Evolutionary conservation across 2,113 vertebrate genomes (phyloP).

Genomic region (Aplodontia rufa): DNA sequence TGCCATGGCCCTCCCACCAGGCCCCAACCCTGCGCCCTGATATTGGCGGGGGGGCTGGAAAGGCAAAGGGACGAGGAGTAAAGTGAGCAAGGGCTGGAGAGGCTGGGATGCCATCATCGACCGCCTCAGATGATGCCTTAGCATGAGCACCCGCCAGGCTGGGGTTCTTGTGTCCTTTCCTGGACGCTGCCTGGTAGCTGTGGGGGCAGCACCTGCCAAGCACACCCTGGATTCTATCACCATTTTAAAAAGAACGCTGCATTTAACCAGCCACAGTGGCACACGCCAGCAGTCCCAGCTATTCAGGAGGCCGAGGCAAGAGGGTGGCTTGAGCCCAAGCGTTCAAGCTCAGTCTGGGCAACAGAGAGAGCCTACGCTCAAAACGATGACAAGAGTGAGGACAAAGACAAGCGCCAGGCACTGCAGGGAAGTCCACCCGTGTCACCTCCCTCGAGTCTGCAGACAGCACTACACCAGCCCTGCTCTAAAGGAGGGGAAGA

Average conservation of each 20-base stretch:
- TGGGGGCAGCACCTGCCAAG: not conserved
- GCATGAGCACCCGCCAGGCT: not conserved
- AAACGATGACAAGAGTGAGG: not conserved
- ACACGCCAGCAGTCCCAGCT: not conserved
- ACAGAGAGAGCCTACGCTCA: not conserved
- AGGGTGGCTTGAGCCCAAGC: not conserved
- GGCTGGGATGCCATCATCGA: not conserved
- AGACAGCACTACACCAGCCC: accelerated
- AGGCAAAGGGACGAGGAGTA: accelerated
- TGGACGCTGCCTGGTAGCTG: no score
- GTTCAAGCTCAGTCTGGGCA: not conserved
- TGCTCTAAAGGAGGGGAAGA: not conserved
- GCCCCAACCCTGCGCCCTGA: not conserved
- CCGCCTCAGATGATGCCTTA: no score
- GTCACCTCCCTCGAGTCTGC: accelerated
- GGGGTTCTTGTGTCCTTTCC: no score
- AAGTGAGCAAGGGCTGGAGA: not conserved
- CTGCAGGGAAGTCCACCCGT: accelerated
- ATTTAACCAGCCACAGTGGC: not conserved
- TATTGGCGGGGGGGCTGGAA: no score
- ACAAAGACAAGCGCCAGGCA: not conserved
- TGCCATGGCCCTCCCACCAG: accelerated
- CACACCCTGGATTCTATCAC: not conserved
- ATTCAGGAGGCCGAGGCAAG: not conserved
- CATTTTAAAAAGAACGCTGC: not conserved